Evolutionary conservation across 2,797 vertebrate genomes (phyloP).

Genomic region (Ceyx erithaca): DNA sequence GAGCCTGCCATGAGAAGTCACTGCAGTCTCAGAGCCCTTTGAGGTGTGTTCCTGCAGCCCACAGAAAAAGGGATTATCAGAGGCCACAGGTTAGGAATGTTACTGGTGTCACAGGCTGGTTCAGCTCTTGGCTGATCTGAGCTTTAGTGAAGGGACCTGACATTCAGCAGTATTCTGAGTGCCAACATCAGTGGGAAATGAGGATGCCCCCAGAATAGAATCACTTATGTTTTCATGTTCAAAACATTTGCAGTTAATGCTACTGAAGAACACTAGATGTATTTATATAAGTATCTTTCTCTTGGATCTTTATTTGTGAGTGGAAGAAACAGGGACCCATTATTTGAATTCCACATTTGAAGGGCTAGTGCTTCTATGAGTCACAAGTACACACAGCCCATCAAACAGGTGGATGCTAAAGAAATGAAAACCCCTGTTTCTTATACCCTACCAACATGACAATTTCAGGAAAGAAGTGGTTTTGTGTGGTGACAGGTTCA

Average conservation of each 20-base stretch:
- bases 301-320: not conserved
- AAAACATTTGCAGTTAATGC: not conserved
- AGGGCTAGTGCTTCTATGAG: not conserved
- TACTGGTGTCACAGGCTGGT: not conserved
- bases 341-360: not conserved
- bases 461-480: constrained; percentile 9
- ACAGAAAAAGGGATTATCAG: not conserved
- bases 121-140: not conserved
- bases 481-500: constrained; percentile 46
- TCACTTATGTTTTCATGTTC: not conserved
- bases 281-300: not conserved
- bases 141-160: not conserved
- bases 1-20: not conserved
- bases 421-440: not conserved
- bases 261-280: not conserved
- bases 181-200: not conserved
- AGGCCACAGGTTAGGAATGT: not conserved
- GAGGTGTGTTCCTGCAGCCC: not conserved
- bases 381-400: not conserved
- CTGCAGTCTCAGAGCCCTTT: not conserved
- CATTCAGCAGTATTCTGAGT: not conserved
- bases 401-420: constrained; percentile 10
- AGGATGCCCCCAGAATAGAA: not conserved
- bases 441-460: constrained; percentile 3
- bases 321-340: not conserved